These are phyloP conservation scores for Lasioglossum albipes DNA, from an alignment of 1,140 invertebrate species.

Conservation along the genomic window DNA sequence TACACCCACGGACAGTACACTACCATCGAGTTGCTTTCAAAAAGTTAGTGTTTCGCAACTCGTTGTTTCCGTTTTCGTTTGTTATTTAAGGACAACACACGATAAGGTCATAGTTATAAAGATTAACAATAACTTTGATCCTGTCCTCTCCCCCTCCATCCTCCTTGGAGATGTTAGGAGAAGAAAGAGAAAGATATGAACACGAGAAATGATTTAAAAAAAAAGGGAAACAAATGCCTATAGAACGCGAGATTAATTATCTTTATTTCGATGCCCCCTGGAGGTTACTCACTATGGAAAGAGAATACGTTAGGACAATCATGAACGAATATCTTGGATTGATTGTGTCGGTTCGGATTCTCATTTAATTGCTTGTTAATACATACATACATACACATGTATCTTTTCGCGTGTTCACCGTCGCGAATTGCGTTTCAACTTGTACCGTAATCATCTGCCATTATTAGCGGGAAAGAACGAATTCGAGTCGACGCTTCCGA, in stretches of 20 bases:
- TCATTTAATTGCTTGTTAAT: background rate
- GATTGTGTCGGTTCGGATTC: slow-evolving; percentile 48
- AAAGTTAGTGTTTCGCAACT: background rate
- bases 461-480: background rate
- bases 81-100: slow-evolving; percentile 17
- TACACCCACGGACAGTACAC: too few relatives aligned
- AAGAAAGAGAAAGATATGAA: slow-evolving; percentile 57
- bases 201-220: slow-evolving; percentile 31
- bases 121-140: slow-evolving; percentile 65
- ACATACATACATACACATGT: too few relatives aligned
- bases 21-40: too few relatives aligned
- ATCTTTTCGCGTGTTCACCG: background rate
- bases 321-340: slow-evolving; percentile 18
- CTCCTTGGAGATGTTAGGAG: slow-evolving; percentile 71
- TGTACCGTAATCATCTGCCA: background rate
- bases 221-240: slow-evolving; percentile 24
- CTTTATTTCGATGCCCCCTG: slow-evolving; percentile 58
- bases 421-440: background rate
- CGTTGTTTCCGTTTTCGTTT: background rate
- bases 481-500: slow-evolving; percentile 42
- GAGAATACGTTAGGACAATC: slow-evolving; percentile 70
- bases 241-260: slow-evolving; percentile 28
- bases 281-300: slow-evolving; percentile 63
- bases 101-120: slow-evolving; percentile 61
- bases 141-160: slow-evolving; percentile 70